Evolutionary conservation across 2,113 vertebrate species (phyloP), one percentile per base, ranked within the genome.

Genomic region (Puntigrus tetrazona): DNA sequence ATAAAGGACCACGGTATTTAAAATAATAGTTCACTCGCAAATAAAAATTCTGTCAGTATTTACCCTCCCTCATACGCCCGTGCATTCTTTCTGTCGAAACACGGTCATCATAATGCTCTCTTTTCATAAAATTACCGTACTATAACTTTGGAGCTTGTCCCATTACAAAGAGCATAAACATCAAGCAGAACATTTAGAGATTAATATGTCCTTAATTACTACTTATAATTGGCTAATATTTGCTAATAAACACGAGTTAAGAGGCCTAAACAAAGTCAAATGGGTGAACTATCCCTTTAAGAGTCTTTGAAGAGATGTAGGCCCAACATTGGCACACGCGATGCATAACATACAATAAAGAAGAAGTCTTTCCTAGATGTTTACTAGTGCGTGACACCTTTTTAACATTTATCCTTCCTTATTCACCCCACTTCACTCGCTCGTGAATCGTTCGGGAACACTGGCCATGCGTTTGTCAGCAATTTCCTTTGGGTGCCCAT

Each of bases 241-340:
- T n/a, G n/a, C n/a, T n/a, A n/a, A n/a, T n/a, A n/a, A n/a, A n/a
- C n/a, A n/a, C n/a, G n/a, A n/a, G n/a, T n/a, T n/a, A n/a, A n/a
- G n/a, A n/a, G n/a, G n/a, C n/a, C n/a, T n/a, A n/a, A 14, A 14
- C 43, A 1, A 45, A 45, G 43, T 45, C 3, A 45, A 45, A 14
- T 14, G 52, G n/a, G 65, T 38, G 84, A 89, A 89, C 87, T 88
- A 91, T 89, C 5, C 75, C 10, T 77, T 77, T 34, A 36, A 76
- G 10, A 36, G 27, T 29, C 38, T 50, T 31, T 25, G 14, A 73
- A 2, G 36, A 72, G 2, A 69, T 34, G 16, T 20, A 57, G 52
- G 22, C 20, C 52, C 3, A 31, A 76, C 14, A 9, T 27, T 22
- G 34, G 1, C 27, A 20, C 50, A 29, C 45, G 36, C 10, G 36